Conservation (phyloP, 1,140 invertebrate species). For the Aphelenchoides fujianensis region DNA sequence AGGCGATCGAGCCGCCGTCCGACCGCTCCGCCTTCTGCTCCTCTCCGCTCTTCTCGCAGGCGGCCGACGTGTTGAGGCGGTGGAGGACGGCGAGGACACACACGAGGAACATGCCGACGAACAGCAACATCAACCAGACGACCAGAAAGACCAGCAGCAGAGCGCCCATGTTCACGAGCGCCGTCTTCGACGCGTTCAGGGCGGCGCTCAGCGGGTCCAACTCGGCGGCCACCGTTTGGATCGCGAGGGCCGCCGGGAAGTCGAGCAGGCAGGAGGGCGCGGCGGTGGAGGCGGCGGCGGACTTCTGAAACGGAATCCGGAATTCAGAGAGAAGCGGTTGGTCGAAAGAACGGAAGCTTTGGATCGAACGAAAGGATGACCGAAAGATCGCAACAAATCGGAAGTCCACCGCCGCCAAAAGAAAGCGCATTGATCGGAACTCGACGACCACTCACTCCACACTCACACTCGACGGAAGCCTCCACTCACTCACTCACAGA, state of each 20-base stretch:
- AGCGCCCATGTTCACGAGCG: constrained; percentile 25
- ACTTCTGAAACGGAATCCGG: constrained; percentile 24
- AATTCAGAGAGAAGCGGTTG: neutral
- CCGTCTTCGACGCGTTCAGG: constrained; percentile 24
- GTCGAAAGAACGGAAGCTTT: neutral
- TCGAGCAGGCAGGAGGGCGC: constrained; percentile 18
- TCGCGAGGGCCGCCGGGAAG: constrained; percentile 8
- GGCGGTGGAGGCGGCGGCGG: constrained; percentile 6
- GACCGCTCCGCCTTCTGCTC: constrained; percentile 5
- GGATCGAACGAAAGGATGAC: neutral
- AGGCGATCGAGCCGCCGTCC: neutral
- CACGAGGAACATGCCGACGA: constrained; percentile 21
- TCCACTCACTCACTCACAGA: too few species aligned
- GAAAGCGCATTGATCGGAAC: too few species aligned
- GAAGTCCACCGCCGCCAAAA: constrained; percentile 24
- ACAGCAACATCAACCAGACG: constrained; percentile 28
- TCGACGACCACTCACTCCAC: too few species aligned
- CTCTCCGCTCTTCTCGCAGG: constrained; percentile 12
- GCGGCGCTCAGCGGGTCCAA: neutral
- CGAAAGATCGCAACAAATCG: constrained; percentile 12
- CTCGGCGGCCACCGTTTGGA: neutral
- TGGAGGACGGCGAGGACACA: constrained; percentile 1
- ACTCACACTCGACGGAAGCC: too few species aligned
- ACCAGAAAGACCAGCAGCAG: constrained; percentile 30
- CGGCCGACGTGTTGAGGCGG: neutral